Percentiles rank a stretch among this genome's conserved stretches.
These are phyloP conservation scores for Cheilinus undulatus DNA, from an alignment of 2,113 vertebrate genomes.

Conservation along the genomic window DNA sequence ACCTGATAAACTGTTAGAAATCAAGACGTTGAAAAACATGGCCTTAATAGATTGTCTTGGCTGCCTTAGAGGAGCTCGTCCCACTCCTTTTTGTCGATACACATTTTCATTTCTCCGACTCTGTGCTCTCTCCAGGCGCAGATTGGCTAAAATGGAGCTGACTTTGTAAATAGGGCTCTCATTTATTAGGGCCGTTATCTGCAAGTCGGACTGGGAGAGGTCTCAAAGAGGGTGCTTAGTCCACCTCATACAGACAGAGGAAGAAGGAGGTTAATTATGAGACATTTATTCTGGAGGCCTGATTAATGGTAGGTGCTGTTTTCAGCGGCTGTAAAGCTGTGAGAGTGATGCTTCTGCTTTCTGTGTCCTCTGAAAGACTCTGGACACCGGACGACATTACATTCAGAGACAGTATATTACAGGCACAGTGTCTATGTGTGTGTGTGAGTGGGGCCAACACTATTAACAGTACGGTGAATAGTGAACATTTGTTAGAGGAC, in stretches of 20 bases:
- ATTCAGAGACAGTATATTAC: constrained; percentile 80
- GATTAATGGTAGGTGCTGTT: constrained; percentile 85
- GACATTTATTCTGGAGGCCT: constrained; percentile 84
- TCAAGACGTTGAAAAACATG: constrained; percentile 78
- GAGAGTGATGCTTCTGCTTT: constrained; percentile 89
- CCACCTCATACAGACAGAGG: constrained; percentile 75
- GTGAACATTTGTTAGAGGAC: constrained; percentile 98
- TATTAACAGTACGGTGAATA: constrained; percentile 95
- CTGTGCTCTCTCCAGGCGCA: constrained; percentile 72
- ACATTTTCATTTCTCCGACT: constrained; percentile 72
- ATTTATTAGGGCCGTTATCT: constrained; percentile 83
- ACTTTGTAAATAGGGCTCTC: constrained; percentile 82
- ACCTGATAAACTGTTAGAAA: constrained; percentile 81
- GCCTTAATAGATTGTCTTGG: constrained; percentile 81
- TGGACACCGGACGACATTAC: constrained; percentile 85
- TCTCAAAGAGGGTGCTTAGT: constrained; percentile 81
- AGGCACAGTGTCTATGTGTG: constrained; percentile 1
- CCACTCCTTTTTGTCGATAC: constrained; percentile 74
- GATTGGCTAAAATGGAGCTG: constrained; percentile 86
- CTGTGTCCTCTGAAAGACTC: constrained; percentile 89
- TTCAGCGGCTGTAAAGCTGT: constrained; percentile 85
- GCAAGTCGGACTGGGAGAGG: constrained; percentile 78
- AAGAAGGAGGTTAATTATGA: constrained; percentile 88
- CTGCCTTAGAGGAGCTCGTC: constrained; percentile 76
- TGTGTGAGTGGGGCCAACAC: constrained; percentile 81